Base-by-base conservation (phyloP, 2,113 vertebrate species). In the Reinhardtius hippoglossoides region DNA sequence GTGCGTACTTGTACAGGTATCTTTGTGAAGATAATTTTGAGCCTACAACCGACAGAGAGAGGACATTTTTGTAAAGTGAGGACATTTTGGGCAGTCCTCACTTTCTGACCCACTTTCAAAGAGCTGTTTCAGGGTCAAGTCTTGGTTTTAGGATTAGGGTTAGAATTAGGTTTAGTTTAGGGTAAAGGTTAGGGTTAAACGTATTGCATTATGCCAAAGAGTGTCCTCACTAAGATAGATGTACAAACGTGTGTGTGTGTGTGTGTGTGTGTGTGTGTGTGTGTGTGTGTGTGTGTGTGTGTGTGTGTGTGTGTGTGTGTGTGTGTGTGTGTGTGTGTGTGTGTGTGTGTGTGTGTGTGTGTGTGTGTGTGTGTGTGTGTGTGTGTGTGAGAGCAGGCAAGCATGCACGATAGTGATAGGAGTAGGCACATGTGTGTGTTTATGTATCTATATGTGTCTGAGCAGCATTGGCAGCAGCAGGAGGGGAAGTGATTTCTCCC, bases 381-480 rank as follows among this genome's bases (percentile, higher is more conserved):
- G 31, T 24, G 37, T 57, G 60, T 42, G 69, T 14, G 21, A 67
- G 8, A 42, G 59, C 54, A 55, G 35, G 40, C 16, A 42, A 50
- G 59, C 54, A 55, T 42, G 40, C 16, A 42, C 55, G 52, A 68
- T 67, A 61, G 68, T 16, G 52, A 69, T 81, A 31, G 62, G 54
- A 55, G 44, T 44, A 26, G 50, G 35, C 20, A 68, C 10, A 21
- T 18, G 21, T 61, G 40, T 83, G 63, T 74, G 42, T 73, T 62
- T 48, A 60, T 67, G 46, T 80, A 6, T 78, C 24, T 71, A 23
- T 66, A n/a, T 67, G 50, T 69, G 50, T 24, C 14, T 26, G 69
- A 74, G 80, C 70, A 65, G 54, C 52, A 54, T 69, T 24, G 21
- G 62, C 60, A 74, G 70, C 87, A 87, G 85, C 54, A 10, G 76